Conservation (phyloP, 2,888 invertebrate species). For the Sthenelais limicola region DNA sequence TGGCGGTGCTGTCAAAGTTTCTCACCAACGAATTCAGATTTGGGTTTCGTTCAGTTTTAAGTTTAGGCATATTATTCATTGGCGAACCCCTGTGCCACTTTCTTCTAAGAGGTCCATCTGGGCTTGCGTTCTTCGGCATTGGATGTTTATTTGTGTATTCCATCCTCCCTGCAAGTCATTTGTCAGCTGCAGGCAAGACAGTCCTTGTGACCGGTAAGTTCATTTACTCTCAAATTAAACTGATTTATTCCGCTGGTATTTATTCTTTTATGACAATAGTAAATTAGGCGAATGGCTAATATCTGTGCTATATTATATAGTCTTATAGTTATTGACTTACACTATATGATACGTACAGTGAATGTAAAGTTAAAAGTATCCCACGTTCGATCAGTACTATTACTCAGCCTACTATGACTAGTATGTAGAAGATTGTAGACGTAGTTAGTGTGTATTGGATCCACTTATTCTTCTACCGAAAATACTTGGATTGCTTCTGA, state of each 20-base stretch:
- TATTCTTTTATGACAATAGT: no score
- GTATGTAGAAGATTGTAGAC: no score
- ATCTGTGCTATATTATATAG: no score
- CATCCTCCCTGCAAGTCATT: slow-evolving; percentile 66
- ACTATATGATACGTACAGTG: no score
- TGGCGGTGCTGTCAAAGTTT: slow-evolving; percentile 70
- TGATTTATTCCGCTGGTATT: slow-evolving; percentile 11
- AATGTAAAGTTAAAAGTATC: no score
- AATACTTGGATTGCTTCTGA: no score
- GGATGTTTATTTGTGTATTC: slow-evolving; percentile 67
- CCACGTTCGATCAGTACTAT: no score
- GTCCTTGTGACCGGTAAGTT: slow-evolving; percentile 68
- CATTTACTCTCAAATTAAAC: not conserved
- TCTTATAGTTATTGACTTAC: no score
- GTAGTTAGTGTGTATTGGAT: no score
- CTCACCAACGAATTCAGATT: slow-evolving; percentile 69
- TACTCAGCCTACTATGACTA: no score
- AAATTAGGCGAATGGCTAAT: no score
- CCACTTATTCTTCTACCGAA: no score
- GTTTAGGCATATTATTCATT: slow-evolving; percentile 65
- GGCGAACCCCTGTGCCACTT: slow-evolving; percentile 70
- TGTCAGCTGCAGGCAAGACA: slow-evolving; percentile 65
- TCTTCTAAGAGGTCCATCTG: slow-evolving; percentile 67
- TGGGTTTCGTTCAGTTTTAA: slow-evolving; percentile 67
- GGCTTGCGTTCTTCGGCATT: slow-evolving; percentile 64